Base-by-base conservation (phyloP, 2,888 invertebrate species). In the Drosophila cognata region DNA sequence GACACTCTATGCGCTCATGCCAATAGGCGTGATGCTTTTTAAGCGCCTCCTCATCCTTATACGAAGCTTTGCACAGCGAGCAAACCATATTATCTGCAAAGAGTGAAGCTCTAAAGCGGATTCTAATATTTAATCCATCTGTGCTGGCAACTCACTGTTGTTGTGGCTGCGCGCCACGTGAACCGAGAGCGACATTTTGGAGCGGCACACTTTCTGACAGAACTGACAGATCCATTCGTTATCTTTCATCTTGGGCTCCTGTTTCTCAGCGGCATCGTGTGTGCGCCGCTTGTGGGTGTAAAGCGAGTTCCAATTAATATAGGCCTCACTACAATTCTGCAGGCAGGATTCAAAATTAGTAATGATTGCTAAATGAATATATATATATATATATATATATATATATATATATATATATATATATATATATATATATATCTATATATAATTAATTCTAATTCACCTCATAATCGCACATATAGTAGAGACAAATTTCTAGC, bases 101-200 rank as follows among this genome's bases (percentile, higher is more conserved):
- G 1, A 56, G 11, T 29, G 16, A 7, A 33, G 13, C 5, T n/a
- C 31, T 31, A 18, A 18, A 18, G 16, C 4, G 6, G 1, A 6
- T 36, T 7, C 10, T 13, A 2, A 41, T 35, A 16, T 25, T 4
- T 21, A 21, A n/a, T 11, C 11, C 4, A n/a, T 5, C 2, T 8
- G 0, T 1, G 52, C 2, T 5, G 10, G 10, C 28, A 25, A 78
- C 89, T 77, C 66, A 93, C 93, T 91, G 50, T 90, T 92, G 58
- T 93, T 93, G 62, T 93, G 93, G 58, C 91, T 91, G 36, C 92
- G 88, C 13, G 92, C 90, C n/a, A 93, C 88, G 71, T 93, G 93
- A 13, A 93, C 91, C 0, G 92, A 88, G 3, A 93, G 76, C 5
- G 93, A 91, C 92, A 93, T 92, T 79, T 92, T 91, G 0, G 92